Base-by-base conservation (phyloP, 2,888 invertebrate genomes). In the Ophioninae sp. region DNA sequence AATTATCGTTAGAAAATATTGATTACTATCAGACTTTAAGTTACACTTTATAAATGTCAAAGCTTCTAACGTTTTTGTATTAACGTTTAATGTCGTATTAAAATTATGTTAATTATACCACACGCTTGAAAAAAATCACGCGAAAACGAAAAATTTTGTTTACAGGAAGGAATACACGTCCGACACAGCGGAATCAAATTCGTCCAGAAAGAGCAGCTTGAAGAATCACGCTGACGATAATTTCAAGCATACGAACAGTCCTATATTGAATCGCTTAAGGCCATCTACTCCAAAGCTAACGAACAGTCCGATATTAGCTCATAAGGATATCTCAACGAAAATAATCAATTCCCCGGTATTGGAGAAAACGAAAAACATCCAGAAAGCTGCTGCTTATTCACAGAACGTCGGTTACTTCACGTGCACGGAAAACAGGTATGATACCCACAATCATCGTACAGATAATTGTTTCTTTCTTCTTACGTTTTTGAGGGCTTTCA, bases 351-450 rank as follows among this genome's bases (percentile, higher is more conserved):
- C 90, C 6, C 88, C 90, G n/a, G 85, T 87, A 50, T 85, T 89
- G 56, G 90, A 90, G 39, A 88, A 88, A 86, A 86, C 90, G 73
- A 90, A 89, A 73, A 86, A 88, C 73, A 82, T 89, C 62, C 75
- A 83, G 6, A 90, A 90, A 67, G 80, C 87, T 61, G 85, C 86
- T 44, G 79, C 86, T 50, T 88, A 89, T 73, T 87, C 88, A 2
- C 90, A 89, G 79, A 91, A 91, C 84, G 86, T 91, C 69, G 91
- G 91, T 23, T 91, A 91, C 78, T 91, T 90, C 81, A 90, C 91
- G 23, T 90, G 91, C 56, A 87, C 89, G n/a, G 91, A 91, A 84
- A 91, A 88, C 75, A 90, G 90, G 90, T 90, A 82, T 1, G 59
- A 61, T 21, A 41, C 41, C 30, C 2, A 30, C 30, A 30, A 30